Base-by-base conservation (phyloP, 2,888 invertebrate species). In the Timema podura region DNA sequence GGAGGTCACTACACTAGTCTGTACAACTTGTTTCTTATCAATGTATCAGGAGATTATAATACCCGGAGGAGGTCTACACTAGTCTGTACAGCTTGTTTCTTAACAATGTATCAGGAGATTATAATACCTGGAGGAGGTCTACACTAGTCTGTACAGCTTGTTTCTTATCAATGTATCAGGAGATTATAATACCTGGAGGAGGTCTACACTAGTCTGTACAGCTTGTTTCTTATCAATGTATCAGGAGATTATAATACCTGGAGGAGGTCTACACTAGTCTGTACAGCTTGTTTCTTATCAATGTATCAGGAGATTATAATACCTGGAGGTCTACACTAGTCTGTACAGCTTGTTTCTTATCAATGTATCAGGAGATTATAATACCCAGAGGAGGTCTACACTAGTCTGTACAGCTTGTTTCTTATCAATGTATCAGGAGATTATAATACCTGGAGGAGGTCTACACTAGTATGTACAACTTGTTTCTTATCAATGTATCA, bases 121-220 rank as follows among this genome's bases (percentile, higher is more conserved):
- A 94, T 98, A 80, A 92, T 98, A 13, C 86, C 91, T 0, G 89
- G 91, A 46, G 96, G 96, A 5, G 98, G 97, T 1, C 91, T n/a
- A n/a, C n/a, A n/a, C n/a, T n/a, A n/a, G n/a, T n/a, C n/a, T n/a
- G n/a, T n/a, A n/a, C 30, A 30, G 30, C 30, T 30, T 30, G 30
- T 30, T 30, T 30, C 30, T 30, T 30, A 3, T 30, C 30, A 30
- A 2, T 30, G 30, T 30, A 30, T 30, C 74, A 91, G 90, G 87
- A 93, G 61, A 91, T 97, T 0, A 94, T 98, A 80, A 92, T 98
- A 13, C 86, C 91, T 0, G 89, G 91, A 46, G 96, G 96, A 5
- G 98, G 97, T 1, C 91, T n/a, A n/a, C n/a, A n/a, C n/a, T n/a
- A n/a, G n/a, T n/a, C n/a, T n/a, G n/a, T n/a, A n/a, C 30, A 30